Evolutionary conservation across 1,140 invertebrate genomes (phyloP), one percentile per base, ranked within the genome.

Genomic region (Diachasmimorpha longicaudata): DNA sequence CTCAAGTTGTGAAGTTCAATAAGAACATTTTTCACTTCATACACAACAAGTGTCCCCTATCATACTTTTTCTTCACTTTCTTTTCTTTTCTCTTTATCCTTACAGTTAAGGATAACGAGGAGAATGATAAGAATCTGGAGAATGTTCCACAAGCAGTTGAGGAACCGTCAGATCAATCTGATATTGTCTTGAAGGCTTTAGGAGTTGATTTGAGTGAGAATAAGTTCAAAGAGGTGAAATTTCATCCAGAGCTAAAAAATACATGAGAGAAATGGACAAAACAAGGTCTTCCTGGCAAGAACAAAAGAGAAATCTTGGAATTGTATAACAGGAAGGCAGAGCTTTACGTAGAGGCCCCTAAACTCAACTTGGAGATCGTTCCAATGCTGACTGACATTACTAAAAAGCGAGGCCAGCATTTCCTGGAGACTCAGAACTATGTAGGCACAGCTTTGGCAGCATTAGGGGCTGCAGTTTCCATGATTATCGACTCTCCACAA

Each of bases 261-360:
- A 55, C 48, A 3, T 80, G 79, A 77, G 19, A 69, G 23, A 80
- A 80, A 25, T 77, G 77, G 77, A 77, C 70, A 10, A 75, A 68
- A 16, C 70, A 80, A 37, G 79, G 77, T 21, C 58, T 77, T 37
- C 77, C 77, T 58, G 75, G 78, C 44, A 80, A 77, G 31, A 80
- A 78, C 8, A 78, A 80, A 58, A 77, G 72, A 70, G 70, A 77
- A n/a, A 78, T 80, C 36, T 36, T 80, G 11, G 77, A 74, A 42
- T 11, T 14, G 37, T 78, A 78, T 31, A 67, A 77, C 25, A 46
- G 75, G 42, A 75, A 75, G 70, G 73, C 48, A 0, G 69, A 73
- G 0, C 69, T 77, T 11, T 72, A 70, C 55, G n/a, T 48, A 36
- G 76, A 79, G 72, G 79, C 79, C 14, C 76, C 79, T 6, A 76